phyloP scores from a whole-genome alignment of 2,113 vertebrate species.

The Psittacus erithacus region DNA sequence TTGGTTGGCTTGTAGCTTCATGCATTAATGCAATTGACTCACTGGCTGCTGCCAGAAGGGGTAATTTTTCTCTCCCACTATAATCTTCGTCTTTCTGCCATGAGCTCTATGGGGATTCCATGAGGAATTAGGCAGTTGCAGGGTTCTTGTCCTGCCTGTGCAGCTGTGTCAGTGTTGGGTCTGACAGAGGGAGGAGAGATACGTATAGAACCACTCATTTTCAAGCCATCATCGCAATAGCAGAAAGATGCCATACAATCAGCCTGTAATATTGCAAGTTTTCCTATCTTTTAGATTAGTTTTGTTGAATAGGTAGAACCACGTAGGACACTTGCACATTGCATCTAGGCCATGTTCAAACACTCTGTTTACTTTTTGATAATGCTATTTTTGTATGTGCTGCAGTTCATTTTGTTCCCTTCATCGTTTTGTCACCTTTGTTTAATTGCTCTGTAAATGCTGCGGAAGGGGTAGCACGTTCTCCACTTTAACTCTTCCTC shows the following conservation, averaged over 20 bases:
- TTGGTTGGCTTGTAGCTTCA: background rate
- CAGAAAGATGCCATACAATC: background rate
- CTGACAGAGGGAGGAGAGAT: background rate
- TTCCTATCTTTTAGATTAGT: background rate
- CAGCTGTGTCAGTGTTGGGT: rapidly evolving
- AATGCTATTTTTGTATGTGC: background rate
- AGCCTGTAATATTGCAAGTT: background rate
- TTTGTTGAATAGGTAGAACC: background rate
- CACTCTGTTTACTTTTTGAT: background rate
- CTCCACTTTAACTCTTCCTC: background rate
- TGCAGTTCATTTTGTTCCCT: background rate
- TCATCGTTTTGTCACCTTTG: background rate
- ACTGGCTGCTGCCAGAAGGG: background rate
- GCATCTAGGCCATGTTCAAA: background rate
- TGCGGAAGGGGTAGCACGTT: background rate
- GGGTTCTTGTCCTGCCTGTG: background rate
- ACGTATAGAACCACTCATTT: rapidly evolving
- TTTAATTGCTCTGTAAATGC: background rate
- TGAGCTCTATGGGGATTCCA: background rate
- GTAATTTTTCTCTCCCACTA: rapidly evolving
- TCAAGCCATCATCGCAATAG: background rate
- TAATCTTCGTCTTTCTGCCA: background rate
- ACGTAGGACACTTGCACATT: background rate
- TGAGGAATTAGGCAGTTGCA: rapidly evolving
- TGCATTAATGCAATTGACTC: rapidly evolving